Conservation (phyloP, 2,113 vertebrate genomes). For the Periophthalmodon schlosseri region DNA sequence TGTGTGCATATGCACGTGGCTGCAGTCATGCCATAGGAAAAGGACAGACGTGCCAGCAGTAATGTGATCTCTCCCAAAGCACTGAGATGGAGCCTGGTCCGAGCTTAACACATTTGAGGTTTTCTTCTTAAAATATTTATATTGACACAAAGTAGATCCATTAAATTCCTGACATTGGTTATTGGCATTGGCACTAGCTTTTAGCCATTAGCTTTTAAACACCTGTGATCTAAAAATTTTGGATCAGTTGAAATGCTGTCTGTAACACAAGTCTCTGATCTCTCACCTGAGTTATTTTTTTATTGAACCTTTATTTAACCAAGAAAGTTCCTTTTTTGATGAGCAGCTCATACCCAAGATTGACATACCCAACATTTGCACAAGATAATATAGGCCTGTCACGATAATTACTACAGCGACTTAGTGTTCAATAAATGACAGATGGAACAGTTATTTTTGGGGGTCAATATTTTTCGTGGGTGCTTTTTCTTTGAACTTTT, state of each 20-base stretch:
- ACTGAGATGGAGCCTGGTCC: conserved; percentile 60
- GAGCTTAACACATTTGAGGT: conserved; percentile 55
- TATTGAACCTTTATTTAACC: background rate
- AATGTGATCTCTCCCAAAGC: conserved; percentile 58
- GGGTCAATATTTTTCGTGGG: too few relatives aligned
- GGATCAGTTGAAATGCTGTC: conserved; percentile 2
- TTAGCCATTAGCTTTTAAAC: conserved; percentile 32
- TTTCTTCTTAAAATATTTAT: conserved; percentile 67
- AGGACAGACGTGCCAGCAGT: conserved; percentile 34
- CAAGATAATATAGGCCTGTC: too few relatives aligned
- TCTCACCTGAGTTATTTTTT: background rate
- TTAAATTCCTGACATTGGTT: conserved; percentile 56
- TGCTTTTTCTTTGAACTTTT: too few relatives aligned
- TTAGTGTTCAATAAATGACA: too few relatives aligned
- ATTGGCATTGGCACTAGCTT: conserved; percentile 44
- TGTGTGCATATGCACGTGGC: conserved; percentile 35
- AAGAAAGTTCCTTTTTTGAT: background rate
- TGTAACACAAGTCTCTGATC: background rate
- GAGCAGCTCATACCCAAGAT: background rate
- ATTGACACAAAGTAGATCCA: conserved; percentile 61
- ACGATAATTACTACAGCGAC: too few relatives aligned
- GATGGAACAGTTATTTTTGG: too few relatives aligned
- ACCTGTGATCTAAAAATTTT: conserved; percentile 38
- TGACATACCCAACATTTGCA: too few relatives aligned
- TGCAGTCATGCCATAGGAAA: conserved; percentile 32